These are phyloP conservation scores for Sebastes wilsoni DNA, from an alignment of 2,797 vertebrate species.

Conservation along the genomic window DNA sequence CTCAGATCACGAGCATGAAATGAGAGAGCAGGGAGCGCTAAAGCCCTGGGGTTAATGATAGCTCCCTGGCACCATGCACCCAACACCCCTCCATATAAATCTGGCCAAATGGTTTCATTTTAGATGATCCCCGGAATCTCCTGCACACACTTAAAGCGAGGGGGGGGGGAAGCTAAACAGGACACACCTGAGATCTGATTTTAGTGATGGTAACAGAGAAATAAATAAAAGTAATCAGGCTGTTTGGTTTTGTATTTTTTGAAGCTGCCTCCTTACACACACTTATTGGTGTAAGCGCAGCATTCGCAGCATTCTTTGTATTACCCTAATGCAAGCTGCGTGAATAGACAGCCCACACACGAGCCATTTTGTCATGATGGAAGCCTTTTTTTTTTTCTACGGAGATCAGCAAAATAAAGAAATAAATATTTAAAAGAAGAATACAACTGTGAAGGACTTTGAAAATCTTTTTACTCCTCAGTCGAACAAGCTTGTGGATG, in stretches of 20 bases:
- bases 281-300: slow-evolving; percentile 47
- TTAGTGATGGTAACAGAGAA: background rate
- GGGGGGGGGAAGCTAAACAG: slow-evolving; percentile 17
- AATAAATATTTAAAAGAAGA: slow-evolving; percentile 79
- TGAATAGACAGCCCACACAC: slow-evolving; percentile 81
- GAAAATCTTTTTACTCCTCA: slow-evolving; percentile 91
- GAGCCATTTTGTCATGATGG: slow-evolving; percentile 81
- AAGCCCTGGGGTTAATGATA: slow-evolving; percentile 85
- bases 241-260: background rate
- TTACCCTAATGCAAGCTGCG: slow-evolving; percentile 75
- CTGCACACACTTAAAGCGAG: slow-evolving; percentile 68
- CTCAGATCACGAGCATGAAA: slow-evolving; percentile 88
- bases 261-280: slow-evolving; percentile 22
- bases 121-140: slow-evolving; percentile 81
- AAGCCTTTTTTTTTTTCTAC: slow-evolving; percentile 79
- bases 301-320: slow-evolving; percentile 66
- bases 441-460: slow-evolving; percentile 90
- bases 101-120: slow-evolving; percentile 83
- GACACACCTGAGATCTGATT: slow-evolving; percentile 53
- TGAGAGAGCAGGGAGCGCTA: slow-evolving; percentile 82
- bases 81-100: slow-evolving; percentile 79
- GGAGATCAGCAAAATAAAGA: slow-evolving; percentile 86
- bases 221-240: slow-evolving; percentile 3
- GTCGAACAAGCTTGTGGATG: slow-evolving; percentile 97
- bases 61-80: slow-evolving; percentile 67